Conservation (phyloP, 2,888 invertebrate genomes). For the Epiperipatus broadwayi region DNA sequence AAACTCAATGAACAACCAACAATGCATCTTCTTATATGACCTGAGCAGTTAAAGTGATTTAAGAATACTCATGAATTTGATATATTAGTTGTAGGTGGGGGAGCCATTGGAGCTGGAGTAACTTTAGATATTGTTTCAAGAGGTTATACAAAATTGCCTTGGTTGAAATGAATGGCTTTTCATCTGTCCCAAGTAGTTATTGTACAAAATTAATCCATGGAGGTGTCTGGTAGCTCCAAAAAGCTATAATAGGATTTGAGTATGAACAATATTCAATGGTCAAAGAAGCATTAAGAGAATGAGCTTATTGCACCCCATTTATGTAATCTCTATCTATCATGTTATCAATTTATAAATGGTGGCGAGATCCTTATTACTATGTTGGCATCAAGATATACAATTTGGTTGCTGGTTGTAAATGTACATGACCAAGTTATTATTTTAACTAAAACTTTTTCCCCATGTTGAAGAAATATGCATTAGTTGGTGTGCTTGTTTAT, state of each 20-base stretch:
- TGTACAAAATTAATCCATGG: slow-evolving; percentile 97
- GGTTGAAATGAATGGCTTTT: slow-evolving; percentile 88
- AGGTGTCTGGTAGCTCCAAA: slow-evolving; percentile 78
- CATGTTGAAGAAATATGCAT: slow-evolving; percentile 83
- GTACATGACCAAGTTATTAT: slow-evolving; percentile 83
- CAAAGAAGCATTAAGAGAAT: slow-evolving; percentile 85
- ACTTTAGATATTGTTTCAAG: slow-evolving; percentile 82
- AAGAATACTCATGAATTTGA: slow-evolving; percentile 53
- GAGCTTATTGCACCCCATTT: slow-evolving; percentile 91
- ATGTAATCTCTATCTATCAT: slow-evolving; percentile 87
- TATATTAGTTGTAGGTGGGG: slow-evolving; percentile 86
- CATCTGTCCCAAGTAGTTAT: slow-evolving; percentile 80
- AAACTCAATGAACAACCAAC: slow-evolving; percentile 38
- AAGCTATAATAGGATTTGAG: slow-evolving; percentile 81
- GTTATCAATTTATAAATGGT: slow-evolving; percentile 94
- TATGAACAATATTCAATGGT: slow-evolving; percentile 96
- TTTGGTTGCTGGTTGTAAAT: slow-evolving; percentile 82
- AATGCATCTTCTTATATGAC: slow-evolving; percentile 54
- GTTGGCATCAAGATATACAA: slow-evolving; percentile 97
- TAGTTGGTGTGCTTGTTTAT: slow-evolving; percentile 95
- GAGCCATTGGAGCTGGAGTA: slow-evolving; percentile 91
- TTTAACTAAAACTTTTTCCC: slow-evolving; percentile 88
- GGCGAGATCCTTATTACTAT: slow-evolving; percentile 99
- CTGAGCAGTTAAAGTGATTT: slow-evolving; percentile 55
- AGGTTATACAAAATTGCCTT: slow-evolving; percentile 78